These are phyloP conservation scores for Ligdia adustata DNA, from an alignment of 2,888 invertebrate species.

Conservation along the genomic window DNA sequence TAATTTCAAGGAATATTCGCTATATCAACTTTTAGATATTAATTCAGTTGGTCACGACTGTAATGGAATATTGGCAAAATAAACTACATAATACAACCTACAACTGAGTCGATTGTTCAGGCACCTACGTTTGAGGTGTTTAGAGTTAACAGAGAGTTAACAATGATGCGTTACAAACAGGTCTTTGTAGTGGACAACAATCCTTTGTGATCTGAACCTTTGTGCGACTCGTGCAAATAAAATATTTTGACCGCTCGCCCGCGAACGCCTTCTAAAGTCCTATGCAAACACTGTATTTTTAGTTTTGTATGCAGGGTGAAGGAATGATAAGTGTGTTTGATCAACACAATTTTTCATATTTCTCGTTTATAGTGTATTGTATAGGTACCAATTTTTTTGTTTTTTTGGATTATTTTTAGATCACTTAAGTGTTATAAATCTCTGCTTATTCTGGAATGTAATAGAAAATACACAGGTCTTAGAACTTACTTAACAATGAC, in stretches of 20 bases:
- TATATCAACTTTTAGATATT: no score
- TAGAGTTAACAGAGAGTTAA: slow-evolving; percentile 60
- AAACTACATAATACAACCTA: slow-evolving; percentile 13
- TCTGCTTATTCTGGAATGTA: no score
- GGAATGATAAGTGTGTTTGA: not conserved
- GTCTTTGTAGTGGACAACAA: slow-evolving; percentile 48
- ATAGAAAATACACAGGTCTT: no score
- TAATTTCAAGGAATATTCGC: no score
- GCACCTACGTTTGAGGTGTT: slow-evolving; percentile 49
- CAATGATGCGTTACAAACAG: slow-evolving; percentile 65
- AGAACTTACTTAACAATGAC: no score
- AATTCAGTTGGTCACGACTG: not conserved
- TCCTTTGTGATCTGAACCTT: slow-evolving; percentile 40
- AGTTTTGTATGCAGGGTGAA: slow-evolving; percentile 1
- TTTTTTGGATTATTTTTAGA: no score
- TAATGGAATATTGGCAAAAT: no score
- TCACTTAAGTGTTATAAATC: no score
- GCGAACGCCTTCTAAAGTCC: slow-evolving; percentile 43
- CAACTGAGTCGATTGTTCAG: slow-evolving; percentile 13
- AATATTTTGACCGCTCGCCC: slow-evolving; percentile 58
- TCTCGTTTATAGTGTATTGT: no score
- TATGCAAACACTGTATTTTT: slow-evolving; percentile 46
- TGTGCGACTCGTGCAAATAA: slow-evolving; percentile 65
- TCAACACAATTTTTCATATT: no score
- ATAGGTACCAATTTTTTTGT: no score